phyloP scores from a whole-genome alignment of 2,113 vertebrate genomes.

The Mesocricetus auratus region DNA sequence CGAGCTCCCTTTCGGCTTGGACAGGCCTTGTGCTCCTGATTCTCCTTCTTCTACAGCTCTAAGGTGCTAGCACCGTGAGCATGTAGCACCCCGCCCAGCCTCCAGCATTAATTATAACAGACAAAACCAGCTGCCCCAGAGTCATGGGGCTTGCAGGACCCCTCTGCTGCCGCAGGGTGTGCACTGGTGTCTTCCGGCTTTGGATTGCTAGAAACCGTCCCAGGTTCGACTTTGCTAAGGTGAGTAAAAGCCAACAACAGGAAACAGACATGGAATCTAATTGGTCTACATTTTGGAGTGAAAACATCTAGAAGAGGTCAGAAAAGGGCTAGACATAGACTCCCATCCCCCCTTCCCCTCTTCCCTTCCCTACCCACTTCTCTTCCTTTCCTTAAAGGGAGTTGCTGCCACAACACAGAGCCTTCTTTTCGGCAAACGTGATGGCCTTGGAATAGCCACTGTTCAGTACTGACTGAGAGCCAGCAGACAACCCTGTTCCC shows the following conservation, averaged over 20 bases:
- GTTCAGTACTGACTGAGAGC: not conserved
- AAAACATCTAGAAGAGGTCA: not conserved
- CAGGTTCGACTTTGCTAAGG: not conserved
- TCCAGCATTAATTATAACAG: not conserved
- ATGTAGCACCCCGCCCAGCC: not conserved
- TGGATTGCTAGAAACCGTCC: not conserved
- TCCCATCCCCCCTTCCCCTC: not conserved
- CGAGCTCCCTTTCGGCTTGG: not conserved
- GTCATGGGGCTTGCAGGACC: not conserved
- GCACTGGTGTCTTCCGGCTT: not conserved
- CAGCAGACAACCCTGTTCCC: not conserved
- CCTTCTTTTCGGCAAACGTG: not conserved
- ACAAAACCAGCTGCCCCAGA: rapidly evolving
- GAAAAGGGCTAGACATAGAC: not conserved
- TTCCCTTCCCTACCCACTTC: not conserved
- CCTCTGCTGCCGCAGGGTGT: not conserved
- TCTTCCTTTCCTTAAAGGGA: not conserved
- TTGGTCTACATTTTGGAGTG: not conserved
- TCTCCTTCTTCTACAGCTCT: not conserved
- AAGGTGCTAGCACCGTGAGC: not conserved
- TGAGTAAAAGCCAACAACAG: not conserved
- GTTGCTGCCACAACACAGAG: not conserved
- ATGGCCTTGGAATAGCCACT: not conserved
- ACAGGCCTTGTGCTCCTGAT: not conserved
- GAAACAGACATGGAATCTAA: constrained; percentile 21